Base-by-base conservation (phyloP, 2,113 vertebrate species). In the Melospiza melodia region DNA sequence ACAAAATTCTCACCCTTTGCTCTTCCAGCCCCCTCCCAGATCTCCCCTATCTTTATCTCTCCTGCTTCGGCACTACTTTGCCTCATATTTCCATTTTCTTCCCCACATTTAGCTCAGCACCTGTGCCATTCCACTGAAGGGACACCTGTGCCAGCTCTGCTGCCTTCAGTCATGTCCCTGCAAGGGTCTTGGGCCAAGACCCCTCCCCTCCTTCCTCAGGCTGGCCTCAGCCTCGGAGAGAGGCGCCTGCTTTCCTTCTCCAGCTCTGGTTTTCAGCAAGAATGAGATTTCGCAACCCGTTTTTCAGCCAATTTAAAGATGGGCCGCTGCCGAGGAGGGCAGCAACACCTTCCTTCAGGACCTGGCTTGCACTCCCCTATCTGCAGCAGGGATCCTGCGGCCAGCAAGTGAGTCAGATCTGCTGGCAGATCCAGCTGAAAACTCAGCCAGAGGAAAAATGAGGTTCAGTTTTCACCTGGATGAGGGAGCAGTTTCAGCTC, bases 271-370 rank as follows among this genome's bases (percentile, higher is more conserved):
- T 89, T 62, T 22, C 2, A 89, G 46, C 73, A 22, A 39, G 41
- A 61, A 18, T 2, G 84, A 52, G 76, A 77, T 96, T 95, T 91
- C 23, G 0, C 62, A 89, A 95, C 43, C 46, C 9, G 43, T 43
- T 68, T 59, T 68, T 0, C 72, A 82, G 54, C 54, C 75, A 71
- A 76, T 68, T 75, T 73, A 6, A 58, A 83, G 77, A 8, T 16
- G 35, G 71, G 89, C 77, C 22, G 68, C 58, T 84, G 88, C 69
- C 4, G 24, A 93, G 68, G 46, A 89, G 77, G 43, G 85, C 78
- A 90, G 66, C 27, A 95, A 74, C 92, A 78, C 95, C 81, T 94
- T 81, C 89, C 93, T 84, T 84, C 96, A 93, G 93, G 81, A 91
- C 41, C 83, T n/a, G 84, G 89, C 95, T 89, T 69, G 91, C 43